Percentiles rank a stretch among this genome's conserved stretches.
phyloP scores from a whole-genome alignment of 2,888 invertebrate genomes.

The Morpho helenor region DNA sequence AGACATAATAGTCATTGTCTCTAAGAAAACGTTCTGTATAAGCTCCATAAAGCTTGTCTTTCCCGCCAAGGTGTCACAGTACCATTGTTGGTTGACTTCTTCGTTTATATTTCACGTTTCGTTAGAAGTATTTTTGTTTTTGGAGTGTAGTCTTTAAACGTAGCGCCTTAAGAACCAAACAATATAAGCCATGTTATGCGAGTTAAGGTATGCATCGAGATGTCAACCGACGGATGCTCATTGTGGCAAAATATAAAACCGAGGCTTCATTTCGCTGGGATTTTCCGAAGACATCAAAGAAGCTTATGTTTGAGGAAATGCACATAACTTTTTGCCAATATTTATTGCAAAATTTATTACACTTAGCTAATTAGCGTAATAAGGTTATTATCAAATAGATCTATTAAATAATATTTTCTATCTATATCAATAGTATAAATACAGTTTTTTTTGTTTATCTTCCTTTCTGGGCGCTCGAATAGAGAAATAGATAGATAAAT shows the following conservation, averaged over 20 bases:
- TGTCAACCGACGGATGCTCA: constrained; percentile 43
- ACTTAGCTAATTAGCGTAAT: no score
- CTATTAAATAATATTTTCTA: no score
- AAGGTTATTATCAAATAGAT: no score
- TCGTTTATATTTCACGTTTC: constrained; percentile 35
- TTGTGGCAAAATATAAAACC: constrained; percentile 32
- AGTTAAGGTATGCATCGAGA: constrained; percentile 9
- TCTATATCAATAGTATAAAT: no score
- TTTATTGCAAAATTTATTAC: no score
- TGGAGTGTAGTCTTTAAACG: constrained; percentile 3
- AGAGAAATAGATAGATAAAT: no score
- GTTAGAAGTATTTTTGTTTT: neutral
- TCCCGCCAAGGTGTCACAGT: constrained; percentile 20
- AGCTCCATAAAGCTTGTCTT: constrained; percentile 6
- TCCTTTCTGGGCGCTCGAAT: no score
- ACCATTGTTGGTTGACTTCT: constrained; percentile 25
- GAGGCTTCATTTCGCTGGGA: constrained; percentile 24
- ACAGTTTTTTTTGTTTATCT: no score
- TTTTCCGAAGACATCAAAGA: constrained; percentile 14
- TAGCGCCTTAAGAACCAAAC: neutral
- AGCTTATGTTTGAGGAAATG: neutral
- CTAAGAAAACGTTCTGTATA: neutral
- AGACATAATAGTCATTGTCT: neutral
- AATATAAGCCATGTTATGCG: neutral
- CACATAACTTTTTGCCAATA: neutral